Evolutionary conservation across 2,888 invertebrate species (phyloP).

Genomic region (Tineola bisselliella): DNA sequence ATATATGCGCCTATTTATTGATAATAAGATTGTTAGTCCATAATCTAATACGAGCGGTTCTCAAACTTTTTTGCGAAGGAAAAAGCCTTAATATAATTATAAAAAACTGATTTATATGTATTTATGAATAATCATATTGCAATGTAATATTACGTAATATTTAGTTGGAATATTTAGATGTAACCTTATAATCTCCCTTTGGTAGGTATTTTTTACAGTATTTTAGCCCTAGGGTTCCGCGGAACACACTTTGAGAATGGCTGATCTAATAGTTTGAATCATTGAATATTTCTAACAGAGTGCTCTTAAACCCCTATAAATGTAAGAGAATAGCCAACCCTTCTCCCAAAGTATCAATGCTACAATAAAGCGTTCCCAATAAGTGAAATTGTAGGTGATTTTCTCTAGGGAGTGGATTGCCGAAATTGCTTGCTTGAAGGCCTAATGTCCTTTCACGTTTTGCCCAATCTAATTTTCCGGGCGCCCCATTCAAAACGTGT

Average conservation of each 20-base stretch:
- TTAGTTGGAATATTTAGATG: too few species aligned
- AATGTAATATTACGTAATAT: too few species aligned
- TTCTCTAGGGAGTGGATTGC: slow-evolving; percentile 8
- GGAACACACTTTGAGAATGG: too few species aligned
- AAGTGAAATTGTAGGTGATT: slow-evolving; percentile 14
- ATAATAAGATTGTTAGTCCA: background rate
- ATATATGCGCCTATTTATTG: too few species aligned
- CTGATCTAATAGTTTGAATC: background rate
- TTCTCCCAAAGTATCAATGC: background rate
- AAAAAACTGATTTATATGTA: too few species aligned
- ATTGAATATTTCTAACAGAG: background rate
- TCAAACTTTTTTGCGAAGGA: too few species aligned
- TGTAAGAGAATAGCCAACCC: background rate
- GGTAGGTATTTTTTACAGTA: too few species aligned
- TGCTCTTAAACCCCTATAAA: background rate
- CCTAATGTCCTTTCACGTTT: slow-evolving; percentile 9
- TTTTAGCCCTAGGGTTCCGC: too few species aligned
- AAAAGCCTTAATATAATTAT: too few species aligned
- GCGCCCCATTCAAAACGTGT: background rate
- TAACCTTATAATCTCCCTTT: too few species aligned
- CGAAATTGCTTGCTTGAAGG: slow-evolving; percentile 9
- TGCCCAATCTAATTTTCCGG: slow-evolving; percentile 11
- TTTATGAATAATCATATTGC: too few species aligned
- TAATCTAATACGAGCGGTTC: too few species aligned
- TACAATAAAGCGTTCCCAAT: slow-evolving; percentile 9